Percentiles rank a stretch among this genome's conserved stretches.
These are phyloP conservation scores for Synergus gifuensis DNA, from an alignment of 2,888 invertebrate species.

Conservation along the genomic window DNA sequence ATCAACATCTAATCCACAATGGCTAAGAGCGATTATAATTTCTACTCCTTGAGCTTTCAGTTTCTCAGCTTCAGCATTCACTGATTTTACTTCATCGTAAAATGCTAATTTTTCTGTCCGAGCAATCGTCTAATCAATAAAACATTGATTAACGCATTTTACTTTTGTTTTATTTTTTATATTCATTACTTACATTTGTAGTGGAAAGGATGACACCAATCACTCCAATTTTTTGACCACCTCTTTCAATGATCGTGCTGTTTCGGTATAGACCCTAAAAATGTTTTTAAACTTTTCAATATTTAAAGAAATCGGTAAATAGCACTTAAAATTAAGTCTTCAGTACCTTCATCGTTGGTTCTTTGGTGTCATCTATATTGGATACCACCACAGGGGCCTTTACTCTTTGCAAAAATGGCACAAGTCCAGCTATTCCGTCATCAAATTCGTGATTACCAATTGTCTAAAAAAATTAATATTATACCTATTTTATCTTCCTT, in stretches of 20 bases:
- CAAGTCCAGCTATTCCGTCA: slow-evolving; percentile 84
- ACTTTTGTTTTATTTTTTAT: not conserved
- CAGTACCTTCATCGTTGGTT: slow-evolving; percentile 80
- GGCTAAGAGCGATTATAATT: slow-evolving; percentile 91
- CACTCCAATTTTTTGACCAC: slow-evolving; percentile 84
- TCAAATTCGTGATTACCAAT: slow-evolving; percentile 94
- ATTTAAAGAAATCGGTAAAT: no score
- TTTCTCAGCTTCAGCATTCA: slow-evolving; percentile 84
- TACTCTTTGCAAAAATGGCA: slow-evolving; percentile 84
- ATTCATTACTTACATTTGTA: slow-evolving; percentile 80
- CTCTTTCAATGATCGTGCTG: slow-evolving; percentile 82
- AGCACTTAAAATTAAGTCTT: not conserved
- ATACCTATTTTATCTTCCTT: not conserved
- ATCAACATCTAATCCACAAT: slow-evolving; percentile 87
- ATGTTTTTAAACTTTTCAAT: not conserved
- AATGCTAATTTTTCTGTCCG: slow-evolving; percentile 83
- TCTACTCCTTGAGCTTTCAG: slow-evolving; percentile 83
- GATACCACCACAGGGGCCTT: slow-evolving; percentile 85
- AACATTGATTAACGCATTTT: not conserved
- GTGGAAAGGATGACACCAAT: slow-evolving; percentile 82
- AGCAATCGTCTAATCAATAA: slow-evolving; percentile 22
- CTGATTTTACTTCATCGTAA: slow-evolving; percentile 84
- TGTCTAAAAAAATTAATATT: slow-evolving; percentile 79
- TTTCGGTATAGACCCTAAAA: slow-evolving; percentile 81
- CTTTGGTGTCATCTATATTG: slow-evolving; percentile 86